phyloP scores from a whole-genome alignment of 2,888 invertebrate genomes.

The Callyntrura guangdongensis region DNA sequence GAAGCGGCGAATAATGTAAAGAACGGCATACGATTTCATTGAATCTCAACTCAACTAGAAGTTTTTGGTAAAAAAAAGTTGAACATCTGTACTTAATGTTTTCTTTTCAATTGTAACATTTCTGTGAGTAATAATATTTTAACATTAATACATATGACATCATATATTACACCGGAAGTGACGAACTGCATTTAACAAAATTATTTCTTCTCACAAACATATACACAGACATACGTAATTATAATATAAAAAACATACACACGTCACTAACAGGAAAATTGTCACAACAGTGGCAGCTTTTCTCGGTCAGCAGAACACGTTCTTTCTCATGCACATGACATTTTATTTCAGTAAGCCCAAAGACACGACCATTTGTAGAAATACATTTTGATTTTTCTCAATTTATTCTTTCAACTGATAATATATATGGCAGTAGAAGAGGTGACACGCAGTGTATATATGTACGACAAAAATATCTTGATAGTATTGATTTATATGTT shows the following conservation, averaged over 20 bases:
- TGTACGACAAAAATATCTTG: slow-evolving; percentile 24
- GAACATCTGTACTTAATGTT: slow-evolving; percentile 40
- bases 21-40: not conserved
- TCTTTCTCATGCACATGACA: no score
- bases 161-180: slow-evolving; percentile 7
- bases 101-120: slow-evolving; percentile 39
- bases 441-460: not conserved
- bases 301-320: no score
- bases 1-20: not conserved
- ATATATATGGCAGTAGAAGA: not conserved
- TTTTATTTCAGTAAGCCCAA: not conserved
- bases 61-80: slow-evolving; percentile 21
- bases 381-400: not conserved
- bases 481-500: slow-evolving; percentile 52
- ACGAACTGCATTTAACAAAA: slow-evolving; percentile 10
- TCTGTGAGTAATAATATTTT: slow-evolving; percentile 42
- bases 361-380: not conserved
- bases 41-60: not conserved
- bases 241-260: not conserved
- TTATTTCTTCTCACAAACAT: not conserved
- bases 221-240: slow-evolving; percentile 26
- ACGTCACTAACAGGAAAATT: no score
- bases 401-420: not conserved
- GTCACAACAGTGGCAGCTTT: no score
- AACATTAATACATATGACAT: slow-evolving; percentile 47